Base-by-base conservation (phyloP, 2,888 invertebrate genomes). In the Timema cristinae region DNA sequence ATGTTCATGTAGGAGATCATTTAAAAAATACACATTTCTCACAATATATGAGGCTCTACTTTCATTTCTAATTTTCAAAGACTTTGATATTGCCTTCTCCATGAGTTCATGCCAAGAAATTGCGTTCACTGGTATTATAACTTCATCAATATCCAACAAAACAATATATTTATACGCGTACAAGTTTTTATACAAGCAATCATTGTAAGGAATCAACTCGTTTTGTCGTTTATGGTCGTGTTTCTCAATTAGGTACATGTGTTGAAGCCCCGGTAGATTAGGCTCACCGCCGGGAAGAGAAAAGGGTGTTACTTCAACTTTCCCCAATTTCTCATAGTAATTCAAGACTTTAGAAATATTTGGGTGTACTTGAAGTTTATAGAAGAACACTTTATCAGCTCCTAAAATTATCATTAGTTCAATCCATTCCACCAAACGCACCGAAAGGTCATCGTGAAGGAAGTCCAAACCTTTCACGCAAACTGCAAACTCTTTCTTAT, bases 401-500 rank as follows among this genome's bases (percentile, higher is more conserved):
- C 97, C 97, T 67, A 97, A 85, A 54, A 95, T 84, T 50, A 89
- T 89, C 52, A 97, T 84, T 75, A 95, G 85, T 81, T 97, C 97
- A 78, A 97, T 91, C 97, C 97, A 98, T 82, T 98, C 97, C 68
- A 97, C 90, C 48, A 97, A 84, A 5, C 95, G 87, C 16, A 94
- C 93, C 1, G 95, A 95, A 2, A 96, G 83, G 82, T 97, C 97
- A 79, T 95, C 94, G 83, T 95, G 93, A 5, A 94, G 86, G 79
- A 97, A 97, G 82, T 97, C 96, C 71, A 98, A 84, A 0, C 97
- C 97, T 82, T 96, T 96, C 47, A 96, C 95, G 81, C 96, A 96
- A 5, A 96, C 95, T 2, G 95, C 95, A 80, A 96, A 95, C 49
- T 91, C 90, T 78, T 91, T 90, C 78, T 90, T 90, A 72, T 79